phyloP scores from a whole-genome alignment of 1,140 invertebrate species.

The Lanistes nyassanus region DNA sequence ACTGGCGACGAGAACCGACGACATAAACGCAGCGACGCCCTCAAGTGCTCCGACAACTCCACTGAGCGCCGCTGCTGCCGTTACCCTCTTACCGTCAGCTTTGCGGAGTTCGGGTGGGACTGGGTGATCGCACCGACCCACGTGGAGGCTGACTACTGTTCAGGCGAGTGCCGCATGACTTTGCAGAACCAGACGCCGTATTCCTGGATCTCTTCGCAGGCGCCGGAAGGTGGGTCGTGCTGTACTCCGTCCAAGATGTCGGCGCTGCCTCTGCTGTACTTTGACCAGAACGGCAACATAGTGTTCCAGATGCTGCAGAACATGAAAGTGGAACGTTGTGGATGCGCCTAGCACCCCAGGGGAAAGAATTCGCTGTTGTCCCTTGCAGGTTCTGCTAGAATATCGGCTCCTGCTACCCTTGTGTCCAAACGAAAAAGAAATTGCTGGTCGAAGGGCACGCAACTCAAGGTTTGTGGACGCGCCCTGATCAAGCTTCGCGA shows the following conservation, averaged over 20 bases:
- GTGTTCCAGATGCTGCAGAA: slow-evolving; percentile 93
- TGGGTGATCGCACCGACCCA: slow-evolving; percentile 87
- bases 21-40: slow-evolving; percentile 66
- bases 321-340: slow-evolving; percentile 96
- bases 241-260: slow-evolving; percentile 94
- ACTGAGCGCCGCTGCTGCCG: slow-evolving; percentile 78
- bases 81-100: slow-evolving; percentile 89
- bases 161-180: slow-evolving; percentile 47
- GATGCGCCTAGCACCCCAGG: slow-evolving; percentile 77
- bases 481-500: too few species aligned
- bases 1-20: slow-evolving; percentile 71
- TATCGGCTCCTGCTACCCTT: background rate
- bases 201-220: slow-evolving; percentile 86
- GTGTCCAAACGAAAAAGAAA: background rate
- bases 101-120: slow-evolving; percentile 91
- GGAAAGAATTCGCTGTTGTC: background rate
- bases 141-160: slow-evolving; percentile 53
- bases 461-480: background rate
- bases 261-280: slow-evolving; percentile 92
- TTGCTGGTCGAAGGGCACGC: background rate
- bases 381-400: background rate
- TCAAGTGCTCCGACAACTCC: slow-evolving; percentile 42
- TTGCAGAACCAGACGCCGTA: slow-evolving; percentile 78
- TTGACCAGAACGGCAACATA: slow-evolving; percentile 88
- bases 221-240: slow-evolving; percentile 80